Conservation (phyloP, 1,140 invertebrate genomes). For the Cotesia typhae region DNA sequence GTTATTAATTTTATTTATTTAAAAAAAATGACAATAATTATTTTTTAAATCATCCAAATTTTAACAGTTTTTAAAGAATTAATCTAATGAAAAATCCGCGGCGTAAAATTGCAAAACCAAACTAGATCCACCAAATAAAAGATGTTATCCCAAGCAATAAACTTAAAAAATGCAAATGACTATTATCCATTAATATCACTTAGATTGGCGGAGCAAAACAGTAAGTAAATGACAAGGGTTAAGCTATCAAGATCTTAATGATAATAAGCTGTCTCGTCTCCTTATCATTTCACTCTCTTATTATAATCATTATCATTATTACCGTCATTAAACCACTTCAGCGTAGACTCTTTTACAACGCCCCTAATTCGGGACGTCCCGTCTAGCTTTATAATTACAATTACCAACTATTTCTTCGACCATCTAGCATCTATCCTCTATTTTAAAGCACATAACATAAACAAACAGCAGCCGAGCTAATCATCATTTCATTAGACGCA, state of each 20-base stretch:
- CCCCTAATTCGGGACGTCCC: conserved; percentile 38
- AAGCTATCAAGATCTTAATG: conserved; percentile 25
- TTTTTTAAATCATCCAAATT: no score
- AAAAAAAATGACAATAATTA: no score
- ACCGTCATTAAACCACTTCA: conserved; percentile 1
- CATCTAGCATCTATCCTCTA: neutral
- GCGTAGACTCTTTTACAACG: conserved; percentile 17
- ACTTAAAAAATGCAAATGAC: no score
- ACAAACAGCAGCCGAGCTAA: neutral
- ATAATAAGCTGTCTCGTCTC: conserved; percentile 20
- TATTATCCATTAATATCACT: no score
- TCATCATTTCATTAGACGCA: conserved; percentile 1
- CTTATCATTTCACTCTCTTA: conserved; percentile 17
- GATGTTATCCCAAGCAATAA: no score
- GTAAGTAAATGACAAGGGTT: conserved; percentile 17
- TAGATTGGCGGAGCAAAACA: neutral
- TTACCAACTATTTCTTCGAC: neutral
- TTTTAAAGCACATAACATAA: neutral
- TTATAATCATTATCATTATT: neutral
- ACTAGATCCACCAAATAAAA: no score
- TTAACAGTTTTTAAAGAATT: no score
- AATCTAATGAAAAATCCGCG: no score
- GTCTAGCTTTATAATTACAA: conserved; percentile 36
- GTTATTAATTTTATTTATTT: no score
- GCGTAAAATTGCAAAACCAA: no score